Evolutionary conservation across 2,888 invertebrate genomes (phyloP), one percentile per base, ranked within the genome.

Genomic region (Thera britannica): DNA sequence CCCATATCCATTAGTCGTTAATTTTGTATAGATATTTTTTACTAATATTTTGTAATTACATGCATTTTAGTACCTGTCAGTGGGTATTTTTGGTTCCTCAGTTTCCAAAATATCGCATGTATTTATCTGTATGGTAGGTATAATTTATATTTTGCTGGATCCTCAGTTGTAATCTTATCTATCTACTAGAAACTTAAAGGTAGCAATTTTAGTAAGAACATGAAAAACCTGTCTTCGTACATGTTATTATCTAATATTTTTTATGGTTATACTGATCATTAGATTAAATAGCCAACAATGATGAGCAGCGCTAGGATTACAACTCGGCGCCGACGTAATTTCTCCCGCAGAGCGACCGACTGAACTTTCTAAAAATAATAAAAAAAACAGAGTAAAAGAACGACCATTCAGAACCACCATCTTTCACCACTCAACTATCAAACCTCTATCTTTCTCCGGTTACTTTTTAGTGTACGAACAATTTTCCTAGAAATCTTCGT

Each of bases 331-430:
- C 83, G 83, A 83, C 84, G 86, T 90, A 91, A 92, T 93, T 93
- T 93, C 92, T 88, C 92, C 86, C 84, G 89, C 88, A 75, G 87
- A 83, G 90, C 89, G 88, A 84, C 88, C 88, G 87, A 88, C 90
- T 86, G 84, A 88, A 93, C 93, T 93, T 93, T 93, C 93, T 93
- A 93, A 93, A 93, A 91, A 90, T 89, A 85, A 87, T 86, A 72
- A 67, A 87, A 52, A 88, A 87, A 88, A 89, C 87, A 87, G 85
- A 90, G 88, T 88, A 90, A 92, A 91, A 91, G 89, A 91, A 88
- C 88, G 81, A 86, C 82, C 88, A 87, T 88, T 90, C 88, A 85
- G 89, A 88, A 86, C 87, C 84, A 88, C 85, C 87, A 87, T 93
- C 93, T 93, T 92, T 93, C 92, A 92, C 92, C 89, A 87, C 85